A percentile compares a stretch with the other conserved stretches of the same genome.
Evolutionary conservation across 1,140 invertebrate species (phyloP).

Genomic region (Pomphorhynchus laevis): DNA sequence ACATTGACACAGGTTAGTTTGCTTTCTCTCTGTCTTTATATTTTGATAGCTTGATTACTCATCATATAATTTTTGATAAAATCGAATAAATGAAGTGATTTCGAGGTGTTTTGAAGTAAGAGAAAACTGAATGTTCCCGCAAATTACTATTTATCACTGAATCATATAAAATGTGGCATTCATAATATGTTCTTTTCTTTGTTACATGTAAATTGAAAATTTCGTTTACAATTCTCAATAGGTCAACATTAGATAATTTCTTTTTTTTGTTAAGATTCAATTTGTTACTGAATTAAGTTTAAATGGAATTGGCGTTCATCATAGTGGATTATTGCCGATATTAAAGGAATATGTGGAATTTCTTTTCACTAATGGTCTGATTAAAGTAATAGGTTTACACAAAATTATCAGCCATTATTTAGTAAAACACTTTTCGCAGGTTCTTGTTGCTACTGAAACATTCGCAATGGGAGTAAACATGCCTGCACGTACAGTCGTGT

Average conservation of each 20-base stretch:
- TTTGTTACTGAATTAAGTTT: constrained; percentile 38
- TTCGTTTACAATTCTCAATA: not conserved
- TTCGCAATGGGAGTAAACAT: constrained; percentile 98
- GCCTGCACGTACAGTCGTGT: constrained; percentile 74
- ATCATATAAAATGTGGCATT: too few relatives aligned
- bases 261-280: constrained; percentile 23
- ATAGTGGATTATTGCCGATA: constrained; percentile 75
- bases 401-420: constrained; percentile 6
- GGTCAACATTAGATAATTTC: constrained; percentile 1
- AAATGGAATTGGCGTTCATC: constrained; percentile 66
- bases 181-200: not conserved
- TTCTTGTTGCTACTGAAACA: constrained; percentile 85
- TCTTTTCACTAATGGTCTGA: constrained; percentile 52
- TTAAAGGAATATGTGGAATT: constrained; percentile 91
- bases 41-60: not conserved
- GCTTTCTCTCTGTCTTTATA: not conserved
- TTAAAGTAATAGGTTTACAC: constrained; percentile 29
- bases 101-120: not conserved
- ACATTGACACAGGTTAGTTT: constrained; percentile 41
- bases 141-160: not conserved
- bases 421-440: constrained; percentile 20
- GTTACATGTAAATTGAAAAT: constrained; percentile 13
- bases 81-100: not conserved
- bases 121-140: not conserved
- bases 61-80: too few relatives aligned